Conservation (phyloP, 35 echinoderm and acorn worm species). For the Heliocidaris tuberculata region DNA sequence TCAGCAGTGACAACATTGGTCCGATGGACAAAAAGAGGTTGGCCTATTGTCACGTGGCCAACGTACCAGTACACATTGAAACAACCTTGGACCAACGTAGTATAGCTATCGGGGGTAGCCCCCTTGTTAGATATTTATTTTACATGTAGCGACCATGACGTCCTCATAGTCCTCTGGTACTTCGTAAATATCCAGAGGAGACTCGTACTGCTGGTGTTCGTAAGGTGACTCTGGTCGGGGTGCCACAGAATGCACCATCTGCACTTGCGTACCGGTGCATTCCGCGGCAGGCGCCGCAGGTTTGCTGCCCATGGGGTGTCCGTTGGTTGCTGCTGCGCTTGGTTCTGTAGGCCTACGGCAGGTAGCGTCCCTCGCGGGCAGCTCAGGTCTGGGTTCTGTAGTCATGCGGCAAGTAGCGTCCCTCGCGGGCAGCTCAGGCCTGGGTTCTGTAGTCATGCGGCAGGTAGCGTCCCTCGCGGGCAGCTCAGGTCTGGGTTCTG, state of each 20-base stretch:
- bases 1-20: too few species aligned
- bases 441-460: too few species aligned
- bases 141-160: neutral
- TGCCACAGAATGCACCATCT: neutral
- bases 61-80: too few species aligned
- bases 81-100: neutral
- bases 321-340: neutral
- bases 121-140: neutral
- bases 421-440: too few species aligned
- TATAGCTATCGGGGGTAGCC: neutral
- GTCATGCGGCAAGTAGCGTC: too few species aligned
- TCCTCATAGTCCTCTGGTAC: neutral
- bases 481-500: too few species aligned
- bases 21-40: too few species aligned
- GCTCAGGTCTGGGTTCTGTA: too few species aligned
- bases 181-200: neutral
- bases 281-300: neutral
- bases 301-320: neutral
- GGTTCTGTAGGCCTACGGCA: neutral
- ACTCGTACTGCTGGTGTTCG: neutral
- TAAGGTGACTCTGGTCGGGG: neutral
- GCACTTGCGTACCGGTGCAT: neutral
- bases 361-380: neutral
- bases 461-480: too few species aligned
- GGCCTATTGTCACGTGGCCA: too few species aligned